Percentiles rank a stretch among this genome's conserved stretches.
These are phyloP conservation scores for Propsilocerus akamusi DNA, from an alignment of 1,140 invertebrate genomes.

Conservation along the genomic window DNA sequence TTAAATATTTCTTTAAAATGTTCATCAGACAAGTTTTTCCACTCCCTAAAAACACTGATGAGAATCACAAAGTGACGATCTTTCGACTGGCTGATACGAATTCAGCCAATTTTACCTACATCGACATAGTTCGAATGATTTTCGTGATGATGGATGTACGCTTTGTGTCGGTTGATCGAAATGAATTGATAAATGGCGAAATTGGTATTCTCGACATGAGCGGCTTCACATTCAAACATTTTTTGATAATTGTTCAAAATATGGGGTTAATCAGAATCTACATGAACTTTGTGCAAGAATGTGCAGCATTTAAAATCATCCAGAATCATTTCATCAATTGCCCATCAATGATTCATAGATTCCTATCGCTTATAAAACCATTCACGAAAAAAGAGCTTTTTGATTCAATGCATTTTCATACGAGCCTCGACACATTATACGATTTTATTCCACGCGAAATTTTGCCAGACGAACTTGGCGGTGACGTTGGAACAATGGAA, in stretches of 20 bases:
- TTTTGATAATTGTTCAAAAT: conserved; percentile 31
- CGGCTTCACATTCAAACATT: conserved; percentile 38
- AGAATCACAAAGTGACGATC: background rate
- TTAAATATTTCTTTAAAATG: no score
- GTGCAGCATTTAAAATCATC: conserved; percentile 38
- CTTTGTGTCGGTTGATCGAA: conserved; percentile 29
- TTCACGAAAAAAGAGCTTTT: conserved; percentile 48
- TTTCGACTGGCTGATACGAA: background rate
- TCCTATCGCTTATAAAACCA: conserved; percentile 44
- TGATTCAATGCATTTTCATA: conserved; percentile 31
- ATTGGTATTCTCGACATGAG: conserved; percentile 50
- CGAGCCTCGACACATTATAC: conserved; percentile 27
- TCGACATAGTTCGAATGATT: conserved; percentile 24
- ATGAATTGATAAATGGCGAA: conserved; percentile 35
- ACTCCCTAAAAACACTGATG: background rate
- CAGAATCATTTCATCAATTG: conserved; percentile 48
- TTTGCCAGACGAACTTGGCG: conserved; percentile 45
- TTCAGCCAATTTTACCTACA: background rate
- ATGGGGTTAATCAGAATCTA: conserved; percentile 40
- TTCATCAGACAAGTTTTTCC: no score
- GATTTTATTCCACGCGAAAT: conserved; percentile 36
- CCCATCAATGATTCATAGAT: conserved; percentile 42
- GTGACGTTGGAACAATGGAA: conserved; percentile 31
- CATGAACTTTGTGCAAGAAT: conserved; percentile 48
- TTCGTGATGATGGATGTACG: conserved; percentile 46